Conservation (phyloP, 2,888 invertebrate genomes). For the Agrypnus murinus region DNA sequence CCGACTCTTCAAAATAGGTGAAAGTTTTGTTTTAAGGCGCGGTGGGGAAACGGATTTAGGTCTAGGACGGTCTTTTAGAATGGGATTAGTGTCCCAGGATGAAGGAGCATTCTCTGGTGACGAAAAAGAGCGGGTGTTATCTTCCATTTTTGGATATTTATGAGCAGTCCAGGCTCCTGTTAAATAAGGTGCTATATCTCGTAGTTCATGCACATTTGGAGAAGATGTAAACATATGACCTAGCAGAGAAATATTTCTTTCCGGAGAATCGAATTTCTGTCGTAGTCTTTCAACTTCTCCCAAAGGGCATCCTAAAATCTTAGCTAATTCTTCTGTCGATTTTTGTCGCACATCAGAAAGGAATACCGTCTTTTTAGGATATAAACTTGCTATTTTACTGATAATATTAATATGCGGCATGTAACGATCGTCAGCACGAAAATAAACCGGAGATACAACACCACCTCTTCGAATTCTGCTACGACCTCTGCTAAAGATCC, state of each 20-base stretch:
- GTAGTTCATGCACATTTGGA: constrained; percentile 84
- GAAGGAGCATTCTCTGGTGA: constrained; percentile 69
- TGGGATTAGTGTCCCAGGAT: constrained; percentile 63
- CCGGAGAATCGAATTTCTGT: constrained; percentile 80
- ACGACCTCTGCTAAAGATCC: constrained; percentile 71
- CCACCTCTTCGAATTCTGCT: constrained; percentile 71
- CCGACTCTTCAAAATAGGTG: constrained; percentile 67
- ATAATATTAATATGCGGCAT: constrained; percentile 95
- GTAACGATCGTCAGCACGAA: constrained; percentile 81
- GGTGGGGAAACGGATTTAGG: constrained; percentile 73
- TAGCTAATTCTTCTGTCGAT: constrained; percentile 67
- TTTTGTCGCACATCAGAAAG: constrained; percentile 55
- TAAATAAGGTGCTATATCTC: constrained; percentile 86
- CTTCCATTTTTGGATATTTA: constrained; percentile 81
- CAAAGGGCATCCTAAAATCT: constrained; percentile 70
- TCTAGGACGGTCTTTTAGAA: constrained; percentile 69
- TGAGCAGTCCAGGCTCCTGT: constrained; percentile 89
- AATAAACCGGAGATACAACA: constrained; percentile 78
- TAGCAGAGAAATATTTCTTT: constrained; percentile 75
- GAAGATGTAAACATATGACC: constrained; percentile 88
- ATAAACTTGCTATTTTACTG: constrained; percentile 83
- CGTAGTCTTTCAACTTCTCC: constrained; percentile 84
- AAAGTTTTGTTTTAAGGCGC: constrained; percentile 70
- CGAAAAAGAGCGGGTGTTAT: constrained; percentile 79
- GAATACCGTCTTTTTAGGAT: constrained; percentile 64